These are phyloP conservation scores for Malurus alboscapulatus DNA, from an alignment of 2,113 vertebrate species.

Conservation along the genomic window DNA sequence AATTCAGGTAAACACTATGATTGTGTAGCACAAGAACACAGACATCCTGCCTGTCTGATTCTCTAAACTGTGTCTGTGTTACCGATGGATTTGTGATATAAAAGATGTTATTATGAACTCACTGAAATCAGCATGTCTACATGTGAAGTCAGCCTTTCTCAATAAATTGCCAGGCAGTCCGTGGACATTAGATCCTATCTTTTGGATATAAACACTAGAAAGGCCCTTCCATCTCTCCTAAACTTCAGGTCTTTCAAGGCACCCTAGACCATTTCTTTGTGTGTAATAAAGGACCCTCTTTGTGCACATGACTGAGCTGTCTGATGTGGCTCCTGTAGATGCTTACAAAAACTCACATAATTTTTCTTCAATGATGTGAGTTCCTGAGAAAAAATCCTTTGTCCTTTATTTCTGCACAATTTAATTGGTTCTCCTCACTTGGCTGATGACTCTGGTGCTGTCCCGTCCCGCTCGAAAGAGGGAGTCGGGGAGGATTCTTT, in stretches of 20 bases:
- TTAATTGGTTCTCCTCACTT: neutral
- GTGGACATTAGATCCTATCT: neutral
- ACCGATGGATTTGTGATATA: neutral
- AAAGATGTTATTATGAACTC: neutral
- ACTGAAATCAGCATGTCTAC: neutral
- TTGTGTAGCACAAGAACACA: neutral
- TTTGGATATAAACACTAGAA: neutral
- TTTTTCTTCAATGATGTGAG: neutral
- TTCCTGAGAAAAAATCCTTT: neutral
- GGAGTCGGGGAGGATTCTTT: too few relatives aligned
- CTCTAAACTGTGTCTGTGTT: neutral
- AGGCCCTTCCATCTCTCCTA: neutral
- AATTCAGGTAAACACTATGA: neutral
- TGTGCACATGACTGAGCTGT: neutral
- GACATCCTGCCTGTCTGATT: neutral
- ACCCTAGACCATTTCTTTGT: neutral
- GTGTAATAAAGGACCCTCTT: neutral
- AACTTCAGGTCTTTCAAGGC: neutral
- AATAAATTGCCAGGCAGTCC: neutral
- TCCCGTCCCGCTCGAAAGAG: too few relatives aligned
- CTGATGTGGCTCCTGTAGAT: rapidly evolving
- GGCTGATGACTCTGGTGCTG: neutral
- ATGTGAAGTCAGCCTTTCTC: neutral
- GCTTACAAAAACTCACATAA: neutral
- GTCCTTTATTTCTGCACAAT: neutral